A percentile compares a stretch with the other conserved stretches of the same genome.
Conservation (phyloP, 2,888 invertebrate genomes). For the Apotomis turbidana region DNA sequence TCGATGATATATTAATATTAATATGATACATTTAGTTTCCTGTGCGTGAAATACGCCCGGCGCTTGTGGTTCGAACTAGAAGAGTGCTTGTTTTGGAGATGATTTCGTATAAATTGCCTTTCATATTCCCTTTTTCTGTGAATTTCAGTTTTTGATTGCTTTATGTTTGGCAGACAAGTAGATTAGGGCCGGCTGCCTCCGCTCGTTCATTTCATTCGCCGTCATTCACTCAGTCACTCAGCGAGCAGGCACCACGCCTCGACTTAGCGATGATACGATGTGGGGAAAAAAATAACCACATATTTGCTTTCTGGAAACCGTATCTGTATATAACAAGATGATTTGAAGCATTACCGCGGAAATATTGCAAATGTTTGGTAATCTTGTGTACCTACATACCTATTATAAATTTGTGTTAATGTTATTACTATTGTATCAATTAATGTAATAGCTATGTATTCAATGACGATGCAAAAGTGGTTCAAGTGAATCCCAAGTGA, state of each 20-base stretch:
- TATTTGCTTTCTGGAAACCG: background rate
- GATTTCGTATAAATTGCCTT: conserved; percentile 42
- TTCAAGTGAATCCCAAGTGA: no score
- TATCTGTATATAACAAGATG: background rate
- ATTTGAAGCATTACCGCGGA: background rate
- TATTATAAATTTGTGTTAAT: no score
- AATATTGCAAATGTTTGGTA: no score
- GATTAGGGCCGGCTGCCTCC: conserved; percentile 26
- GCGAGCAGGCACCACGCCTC: background rate
- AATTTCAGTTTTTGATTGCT: conserved; percentile 42
- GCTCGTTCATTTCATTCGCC: background rate
- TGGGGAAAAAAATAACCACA: background rate
- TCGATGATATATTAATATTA: no score
- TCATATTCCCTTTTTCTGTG: conserved; percentile 42
- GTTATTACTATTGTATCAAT: no score
- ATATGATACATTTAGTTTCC: no score
- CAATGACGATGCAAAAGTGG: no score
- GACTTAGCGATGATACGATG: background rate
- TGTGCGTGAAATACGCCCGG: background rate
- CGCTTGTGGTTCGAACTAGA: conserved; percentile 5
- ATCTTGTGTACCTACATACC: no score
- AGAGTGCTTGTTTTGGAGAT: conserved; percentile 36
- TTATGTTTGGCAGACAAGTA: conserved; percentile 42
- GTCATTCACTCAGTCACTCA: background rate
- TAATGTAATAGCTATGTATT: no score